Evolutionary conservation across 2,797 vertebrate species (phyloP), one percentile per base, ranked within the genome.

Genomic region (Danio tinwini): DNA sequence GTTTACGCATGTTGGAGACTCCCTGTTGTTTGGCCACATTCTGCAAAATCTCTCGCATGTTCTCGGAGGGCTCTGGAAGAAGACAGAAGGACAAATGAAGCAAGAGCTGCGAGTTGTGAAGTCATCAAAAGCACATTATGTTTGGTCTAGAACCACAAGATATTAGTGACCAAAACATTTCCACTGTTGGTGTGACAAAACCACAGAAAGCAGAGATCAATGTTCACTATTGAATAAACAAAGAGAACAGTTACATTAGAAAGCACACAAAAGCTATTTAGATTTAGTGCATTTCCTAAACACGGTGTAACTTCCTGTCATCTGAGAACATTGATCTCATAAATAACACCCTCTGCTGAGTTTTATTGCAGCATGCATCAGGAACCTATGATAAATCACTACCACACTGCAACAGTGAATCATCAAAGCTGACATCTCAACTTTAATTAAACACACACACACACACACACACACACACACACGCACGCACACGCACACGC

Each of bases 1-100:
- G 87, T 92, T 99, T 99, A 87, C 98, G 96, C 97, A 98, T 99
- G 92, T 99, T 99, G 91, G 96, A 98, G 86, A 99, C 97, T 14
- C 98, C 97, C 84, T 98, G 97, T 3, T 96, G 93, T 91, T 96
- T 99, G 91, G 96, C 96, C 93, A 99, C 97, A 95, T 99, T 99
- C 91, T 99, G 97, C 64, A 99, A 96, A 88, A 99, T 99, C 90
- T 99, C 97, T 81, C 96, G 95, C 90, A 99, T 94, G 88, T 98
- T 99, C 91, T 98, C 97, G 86, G 94, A 95, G 49, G 97, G 96
- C 84, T 99, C 98, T 99, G 91, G 17, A 82, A 69, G 1, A 16
- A 73, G 19, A 74, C n/a, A 47, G 37, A n/a, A 67, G 13, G 42
- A 29, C 72, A 85, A 83, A 85, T 84, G 86, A 90, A 85, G 86